A percentile compares a stretch with the other conserved stretches of the same genome.
These are phyloP conservation scores for Eudorcas thomsonii DNA, from an alignment of 2,113 vertebrate species.

Conservation along the genomic window DNA sequence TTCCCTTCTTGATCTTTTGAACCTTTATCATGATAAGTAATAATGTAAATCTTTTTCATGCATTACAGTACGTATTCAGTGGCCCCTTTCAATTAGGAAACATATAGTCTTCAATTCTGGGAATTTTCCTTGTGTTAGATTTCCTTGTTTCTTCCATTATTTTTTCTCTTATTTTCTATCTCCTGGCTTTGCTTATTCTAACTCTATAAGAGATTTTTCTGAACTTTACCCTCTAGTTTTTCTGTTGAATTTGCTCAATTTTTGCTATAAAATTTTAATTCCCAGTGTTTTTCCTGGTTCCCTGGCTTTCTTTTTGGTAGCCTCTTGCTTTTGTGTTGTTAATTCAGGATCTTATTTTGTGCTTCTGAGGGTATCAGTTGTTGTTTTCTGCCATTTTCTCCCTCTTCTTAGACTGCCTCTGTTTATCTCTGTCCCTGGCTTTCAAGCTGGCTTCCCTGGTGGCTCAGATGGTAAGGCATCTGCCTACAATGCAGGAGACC, in stretches of 20 bases:
- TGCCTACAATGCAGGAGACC: accelerated
- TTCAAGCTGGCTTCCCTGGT: not conserved
- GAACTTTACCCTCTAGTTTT: not conserved
- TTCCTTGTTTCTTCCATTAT: not conserved
- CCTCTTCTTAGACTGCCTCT: not conserved
- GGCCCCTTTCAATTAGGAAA: not conserved
- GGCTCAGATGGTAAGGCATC: not conserved
- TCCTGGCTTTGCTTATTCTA: not conserved
- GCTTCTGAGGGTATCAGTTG: not conserved
- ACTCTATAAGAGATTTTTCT: not conserved
- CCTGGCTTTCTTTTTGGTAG: not conserved
- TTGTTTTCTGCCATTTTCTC: not conserved
- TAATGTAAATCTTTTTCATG: not conserved
- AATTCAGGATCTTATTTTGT: not conserved
- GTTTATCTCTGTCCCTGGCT: not conserved
- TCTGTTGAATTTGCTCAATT: not conserved
- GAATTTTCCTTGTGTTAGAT: not conserved
- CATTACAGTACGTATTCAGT: not conserved
- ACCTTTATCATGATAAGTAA: not conserved
- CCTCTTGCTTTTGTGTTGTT: not conserved
- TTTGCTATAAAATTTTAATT: not conserved
- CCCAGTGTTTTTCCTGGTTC: not conserved
- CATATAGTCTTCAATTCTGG: not conserved
- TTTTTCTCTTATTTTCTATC: not conserved
- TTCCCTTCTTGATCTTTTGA: not conserved